These are phyloP conservation scores for Tipula lateralis DNA, from an alignment of 2,888 invertebrate genomes.

Conservation along the genomic window DNA sequence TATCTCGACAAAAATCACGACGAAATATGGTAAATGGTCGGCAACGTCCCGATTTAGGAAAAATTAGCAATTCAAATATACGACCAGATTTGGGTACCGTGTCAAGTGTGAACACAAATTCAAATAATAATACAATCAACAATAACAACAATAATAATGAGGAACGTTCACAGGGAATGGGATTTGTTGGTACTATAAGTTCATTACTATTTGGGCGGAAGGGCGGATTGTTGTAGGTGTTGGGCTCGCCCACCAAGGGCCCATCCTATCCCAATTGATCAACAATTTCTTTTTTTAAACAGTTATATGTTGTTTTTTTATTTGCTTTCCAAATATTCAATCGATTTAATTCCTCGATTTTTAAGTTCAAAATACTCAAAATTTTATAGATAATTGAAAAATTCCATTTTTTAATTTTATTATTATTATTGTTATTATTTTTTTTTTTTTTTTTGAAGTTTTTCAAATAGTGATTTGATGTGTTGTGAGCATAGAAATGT, in stretches of 20 bases:
- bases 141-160: slow-evolving; percentile 21
- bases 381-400: background rate
- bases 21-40: slow-evolving; percentile 51
- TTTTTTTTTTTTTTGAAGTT: background rate
- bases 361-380: slow-evolving; percentile 13
- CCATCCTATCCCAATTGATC: background rate
- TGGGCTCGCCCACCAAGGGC: background rate
- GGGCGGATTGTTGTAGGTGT: slow-evolving; percentile 67
- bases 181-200: slow-evolving; percentile 70
- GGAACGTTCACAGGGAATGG: slow-evolving; percentile 36
- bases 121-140: slow-evolving; percentile 30
- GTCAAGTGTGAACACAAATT: slow-evolving; percentile 33
- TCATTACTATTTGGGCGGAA: slow-evolving; percentile 78
- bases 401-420: background rate
- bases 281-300: background rate
- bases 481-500: background rate
- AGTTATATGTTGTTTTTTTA: background rate
- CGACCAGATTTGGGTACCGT: slow-evolving; percentile 43
- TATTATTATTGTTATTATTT: no score
- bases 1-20: slow-evolving; percentile 53
- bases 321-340: background rate
- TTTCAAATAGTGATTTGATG: background rate
- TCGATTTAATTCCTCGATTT: background rate
- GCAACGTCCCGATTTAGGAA: slow-evolving; percentile 58
- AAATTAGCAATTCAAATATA: slow-evolving; percentile 48